Conservation (phyloP, 2,113 vertebrate species). For the Apteryx mantelli region DNA sequence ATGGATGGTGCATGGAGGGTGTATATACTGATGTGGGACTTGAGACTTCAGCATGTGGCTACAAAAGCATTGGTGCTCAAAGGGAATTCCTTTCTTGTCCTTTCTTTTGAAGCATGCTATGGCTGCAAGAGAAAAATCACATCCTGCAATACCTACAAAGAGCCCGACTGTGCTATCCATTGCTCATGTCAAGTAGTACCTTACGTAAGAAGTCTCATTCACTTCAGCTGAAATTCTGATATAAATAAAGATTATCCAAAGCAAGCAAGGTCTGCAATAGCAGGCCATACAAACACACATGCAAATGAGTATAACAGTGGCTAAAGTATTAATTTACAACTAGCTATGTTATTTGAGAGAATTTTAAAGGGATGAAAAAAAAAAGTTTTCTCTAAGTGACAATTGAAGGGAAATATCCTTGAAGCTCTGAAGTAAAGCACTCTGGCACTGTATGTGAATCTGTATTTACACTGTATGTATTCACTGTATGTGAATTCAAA, state of each 20-base stretch:
- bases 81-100: background rate
- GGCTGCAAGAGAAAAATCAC: background rate
- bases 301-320: background rate
- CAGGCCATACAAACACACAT: background rate
- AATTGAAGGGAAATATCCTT: background rate
- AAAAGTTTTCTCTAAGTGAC: background rate
- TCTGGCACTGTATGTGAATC: background rate
- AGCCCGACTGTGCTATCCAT: background rate
- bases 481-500: background rate
- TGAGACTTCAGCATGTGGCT: background rate
- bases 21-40: background rate
- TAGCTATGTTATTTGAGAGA: background rate
- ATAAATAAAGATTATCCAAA: conserved; percentile 11
- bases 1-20: background rate
- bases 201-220: background rate
- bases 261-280: background rate
- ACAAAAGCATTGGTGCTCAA: background rate
- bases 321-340: background rate
- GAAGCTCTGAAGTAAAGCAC: background rate
- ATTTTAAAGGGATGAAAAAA: background rate
- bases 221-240: background rate
- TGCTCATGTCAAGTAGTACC: background rate
- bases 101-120: conserved; percentile 5
- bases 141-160: background rate
- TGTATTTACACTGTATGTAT: background rate